Base-by-base conservation (phyloP, 2,888 invertebrate genomes). In the Malacosoma neustria region DNA sequence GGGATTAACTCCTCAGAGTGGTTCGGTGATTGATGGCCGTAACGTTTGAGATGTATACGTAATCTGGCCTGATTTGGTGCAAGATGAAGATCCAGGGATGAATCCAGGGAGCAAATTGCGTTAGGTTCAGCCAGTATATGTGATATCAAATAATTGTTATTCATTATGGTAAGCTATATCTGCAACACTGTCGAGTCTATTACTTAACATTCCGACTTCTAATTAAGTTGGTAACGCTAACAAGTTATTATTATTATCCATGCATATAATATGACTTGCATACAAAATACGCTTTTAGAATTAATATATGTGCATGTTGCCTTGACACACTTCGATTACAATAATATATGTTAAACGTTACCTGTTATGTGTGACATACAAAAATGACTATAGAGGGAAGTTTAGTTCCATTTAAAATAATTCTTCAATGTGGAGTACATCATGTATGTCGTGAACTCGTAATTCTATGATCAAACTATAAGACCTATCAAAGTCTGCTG, bases 41-140 rank as follows among this genome's bases (percentile, higher is more conserved):
- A 7, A 22, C 22, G 44, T 54, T 50, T 54, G 58, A 61, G 58
- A 54, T 51, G 47, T 49, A 49, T 49, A 51, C 40, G 57, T 68
- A 61, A 69, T 69, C 64, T 57, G 55, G 65, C 62, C 48, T 54
- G 59, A 61, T 66, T 57, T 54, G 48, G 53, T 59, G 49, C 22
- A 22, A 22, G 22, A 22, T 9, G 9, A 22, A 2, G 22, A 22
- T 22, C 6, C 9, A 22, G 22, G 22, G n/a, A n/a, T n/a, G n/a
- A n/a, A n/a, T 9, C 9, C 22, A 7, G 2, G 22, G 22, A 22
- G 22, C 22, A 22, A 22, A 22, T 22, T 22, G 9, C 22, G 5
- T 22, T 22, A 7, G 22, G 6, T 22, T 22, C 22, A n/a, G n/a
- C n/a, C n/a, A n/a, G n/a, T n/a, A n/a, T n/a, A n/a, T n/a, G n/a